These are phyloP conservation scores for Procambarus clarkii DNA, from an alignment of 1,140 invertebrate genomes.

Conservation along the genomic window DNA sequence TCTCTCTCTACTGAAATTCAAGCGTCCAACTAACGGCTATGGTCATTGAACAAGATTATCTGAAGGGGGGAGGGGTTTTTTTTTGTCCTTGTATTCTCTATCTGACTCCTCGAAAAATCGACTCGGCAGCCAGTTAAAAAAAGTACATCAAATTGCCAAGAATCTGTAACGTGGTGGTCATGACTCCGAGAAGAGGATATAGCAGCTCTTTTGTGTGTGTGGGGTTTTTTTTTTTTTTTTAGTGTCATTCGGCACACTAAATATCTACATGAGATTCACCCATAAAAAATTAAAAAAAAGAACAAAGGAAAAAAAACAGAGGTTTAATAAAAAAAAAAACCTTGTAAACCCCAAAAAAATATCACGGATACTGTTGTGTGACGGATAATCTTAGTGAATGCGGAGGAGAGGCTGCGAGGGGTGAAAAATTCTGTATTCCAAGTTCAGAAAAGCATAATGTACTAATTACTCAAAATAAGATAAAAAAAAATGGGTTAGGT, in stretches of 20 bases:
- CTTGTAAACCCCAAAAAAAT: too few relatives aligned
- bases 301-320: neutral
- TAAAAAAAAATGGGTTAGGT: neutral
- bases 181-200: slow-evolving; percentile 64
- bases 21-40: slow-evolving; percentile 23
- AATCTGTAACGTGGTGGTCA: slow-evolving; percentile 65
- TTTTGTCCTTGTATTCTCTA: neutral
- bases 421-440: slow-evolving; percentile 62
- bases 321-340: too few relatives aligned
- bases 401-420: slow-evolving; percentile 53
- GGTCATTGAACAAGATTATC: neutral
- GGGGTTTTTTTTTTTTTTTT: slow-evolving; percentile 25
- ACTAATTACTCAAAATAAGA: slow-evolving; percentile 1
- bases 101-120: slow-evolving; percentile 26
- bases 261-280: slow-evolving; percentile 38
- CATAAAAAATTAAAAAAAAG: slow-evolving; percentile 30
- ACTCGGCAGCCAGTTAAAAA: slow-evolving; percentile 27
- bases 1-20: neutral
- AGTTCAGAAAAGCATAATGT: slow-evolving; percentile 49
- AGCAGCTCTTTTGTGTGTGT: slow-evolving; percentile 51
- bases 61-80: too few relatives aligned
- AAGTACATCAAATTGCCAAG: slow-evolving; percentile 46
- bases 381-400: slow-evolving; percentile 47
- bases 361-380: neutral
- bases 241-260: neutral